Evolutionary conservation across 2,888 invertebrate species (phyloP).

Genomic region (Bhutanitis thaidina): DNA sequence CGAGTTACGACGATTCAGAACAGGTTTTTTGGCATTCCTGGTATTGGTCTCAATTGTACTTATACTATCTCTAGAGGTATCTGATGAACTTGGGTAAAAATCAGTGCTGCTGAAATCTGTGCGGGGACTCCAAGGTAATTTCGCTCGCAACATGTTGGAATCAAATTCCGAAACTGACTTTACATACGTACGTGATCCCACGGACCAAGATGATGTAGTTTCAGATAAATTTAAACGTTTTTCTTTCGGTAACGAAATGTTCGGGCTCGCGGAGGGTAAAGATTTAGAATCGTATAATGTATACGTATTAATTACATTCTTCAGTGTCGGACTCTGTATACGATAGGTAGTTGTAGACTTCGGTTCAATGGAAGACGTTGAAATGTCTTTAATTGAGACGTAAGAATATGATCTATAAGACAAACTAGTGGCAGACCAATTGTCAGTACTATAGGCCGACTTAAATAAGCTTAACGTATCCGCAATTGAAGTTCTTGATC

Average conservation of each 20-base stretch:
- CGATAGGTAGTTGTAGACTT: conserved; percentile 3
- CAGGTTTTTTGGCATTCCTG: neutral
- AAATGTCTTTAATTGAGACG: neutral
- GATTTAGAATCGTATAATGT: conserved; percentile 4
- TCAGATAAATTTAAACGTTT: neutral
- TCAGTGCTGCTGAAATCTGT: conserved; percentile 32
- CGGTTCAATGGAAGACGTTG: neutral
- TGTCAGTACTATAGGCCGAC: conserved; percentile 24
- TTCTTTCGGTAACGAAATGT: neutral
- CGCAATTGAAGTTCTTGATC: neutral
- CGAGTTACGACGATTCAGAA: neutral
- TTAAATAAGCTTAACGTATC: conserved; percentile 4
- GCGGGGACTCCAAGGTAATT: conserved; percentile 43
- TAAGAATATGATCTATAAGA: neutral
- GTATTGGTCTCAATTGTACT: conserved; percentile 23
- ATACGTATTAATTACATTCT: neutral
- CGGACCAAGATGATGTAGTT: conserved; percentile 2
- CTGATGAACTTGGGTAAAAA: conserved; percentile 41
- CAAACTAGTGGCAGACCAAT: conserved; percentile 38
- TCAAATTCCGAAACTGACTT: neutral
- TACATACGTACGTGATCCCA: neutral
- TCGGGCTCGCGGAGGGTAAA: neutral
- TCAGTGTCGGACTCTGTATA: neutral
- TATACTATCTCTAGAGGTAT: conserved; percentile 30
- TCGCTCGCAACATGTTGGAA: conserved; percentile 18